These are phyloP conservation scores for Archocentrus centrarchus DNA, from an alignment of 2,113 vertebrate genomes.

Conservation along the genomic window DNA sequence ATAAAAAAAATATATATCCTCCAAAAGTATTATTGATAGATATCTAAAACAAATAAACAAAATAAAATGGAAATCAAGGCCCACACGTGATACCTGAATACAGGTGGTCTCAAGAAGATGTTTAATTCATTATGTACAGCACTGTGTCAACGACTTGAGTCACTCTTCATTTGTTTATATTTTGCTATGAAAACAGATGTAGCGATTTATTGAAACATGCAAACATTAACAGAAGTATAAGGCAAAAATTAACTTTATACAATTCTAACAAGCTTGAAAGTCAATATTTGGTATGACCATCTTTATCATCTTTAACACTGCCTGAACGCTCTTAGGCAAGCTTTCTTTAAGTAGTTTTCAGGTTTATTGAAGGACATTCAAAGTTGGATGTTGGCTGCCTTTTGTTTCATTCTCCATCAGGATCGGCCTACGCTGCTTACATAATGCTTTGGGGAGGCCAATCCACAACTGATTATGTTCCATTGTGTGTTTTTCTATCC, in stretches of 20 bases:
- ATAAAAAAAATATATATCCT: not conserved
- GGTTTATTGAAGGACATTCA: no score
- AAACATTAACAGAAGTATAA: not conserved
- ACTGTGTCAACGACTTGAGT: not conserved
- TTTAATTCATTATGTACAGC: accelerated
- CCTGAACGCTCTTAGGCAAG: no score
- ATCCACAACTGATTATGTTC: not conserved
- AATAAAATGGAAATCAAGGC: not conserved
- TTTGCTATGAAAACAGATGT: not conserved
- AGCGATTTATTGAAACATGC: not conserved
- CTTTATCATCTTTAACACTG: no score
- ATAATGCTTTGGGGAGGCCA: not conserved
- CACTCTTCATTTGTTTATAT: not conserved
- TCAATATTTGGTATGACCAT: not conserved
- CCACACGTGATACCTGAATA: not conserved
- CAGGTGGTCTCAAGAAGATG: not conserved
- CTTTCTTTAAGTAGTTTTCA: no score
- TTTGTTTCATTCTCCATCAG: not conserved
- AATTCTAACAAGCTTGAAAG: not conserved
- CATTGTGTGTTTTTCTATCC: not conserved
- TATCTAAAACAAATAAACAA: not conserved
- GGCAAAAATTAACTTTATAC: not conserved
- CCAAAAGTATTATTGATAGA: not conserved
- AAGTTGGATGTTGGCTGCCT: no score
- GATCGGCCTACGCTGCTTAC: not conserved